Base-by-base conservation (phyloP, 2,113 vertebrate species). In the Heterotis niloticus region DNA sequence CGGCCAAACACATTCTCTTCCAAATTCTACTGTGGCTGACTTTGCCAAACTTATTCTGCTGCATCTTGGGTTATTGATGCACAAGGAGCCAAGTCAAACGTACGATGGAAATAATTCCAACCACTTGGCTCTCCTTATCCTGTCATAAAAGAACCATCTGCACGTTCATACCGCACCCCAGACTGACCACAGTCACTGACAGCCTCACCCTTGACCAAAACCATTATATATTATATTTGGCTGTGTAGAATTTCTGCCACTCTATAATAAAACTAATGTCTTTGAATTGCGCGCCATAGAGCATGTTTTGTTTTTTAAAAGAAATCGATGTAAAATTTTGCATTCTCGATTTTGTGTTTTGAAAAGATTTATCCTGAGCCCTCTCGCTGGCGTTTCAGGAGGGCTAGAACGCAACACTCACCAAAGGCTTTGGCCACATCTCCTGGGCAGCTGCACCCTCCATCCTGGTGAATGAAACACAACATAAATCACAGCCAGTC, bases 401-500 rank as follows among this genome's bases (percentile, higher is more conserved):
- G 13, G 26, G 44, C 23, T 17, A 56, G 16, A 68, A 16, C n/a
- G 18, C 56, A 64, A 44, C n/a, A 86, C 93, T 93, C 85, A 99
- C 98, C 98, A 90, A 99, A 99, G 1, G 98, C 97, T 92, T 99
- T 99, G 79, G 98, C 97, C 83, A 99, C 98, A 88, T 99, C 98
- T 88, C 98, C 98, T 64, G 98, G 97, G 84, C 97, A 99, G 75
- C 94, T 96, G 88, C 98, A 99, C 79, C 98, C 98, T 78, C 98
- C 98, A 0, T 99, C 98, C 98, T 99, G 74, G 44, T 81, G 0
- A 34, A 57, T 23, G 20, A 64, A 74, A 79, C n/a, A 71, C 54
- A 69, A 12, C 10, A 18, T 34, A 4, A 28, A 28, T 67, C 24
- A 23, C 66, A 18, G 44, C 11, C 16, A 66, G 51, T 24, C 26